These are phyloP conservation scores for Triops longicaudatus DNA, from an alignment of 1,140 invertebrate genomes.

Conservation along the genomic window DNA sequence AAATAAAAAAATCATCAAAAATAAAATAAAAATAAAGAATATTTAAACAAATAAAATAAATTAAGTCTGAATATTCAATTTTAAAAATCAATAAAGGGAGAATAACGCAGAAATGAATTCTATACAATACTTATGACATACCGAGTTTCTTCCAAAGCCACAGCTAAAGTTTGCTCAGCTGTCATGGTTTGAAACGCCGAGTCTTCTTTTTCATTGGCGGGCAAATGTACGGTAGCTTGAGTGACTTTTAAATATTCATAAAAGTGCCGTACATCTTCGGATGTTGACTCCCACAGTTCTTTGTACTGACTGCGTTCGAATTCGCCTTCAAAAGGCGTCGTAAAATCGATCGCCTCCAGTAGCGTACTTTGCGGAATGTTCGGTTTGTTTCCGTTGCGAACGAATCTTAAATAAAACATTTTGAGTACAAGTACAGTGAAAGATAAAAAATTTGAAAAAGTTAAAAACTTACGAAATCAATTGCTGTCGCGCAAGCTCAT, in stretches of 20 bases:
- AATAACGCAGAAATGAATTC: background rate
- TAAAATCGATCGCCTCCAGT: background rate
- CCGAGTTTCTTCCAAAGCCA: background rate
- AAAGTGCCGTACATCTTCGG: background rate
- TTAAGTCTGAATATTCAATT: too few relatives aligned
- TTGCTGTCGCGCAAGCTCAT: background rate
- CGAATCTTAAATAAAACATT: background rate
- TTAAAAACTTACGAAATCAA: background rate
- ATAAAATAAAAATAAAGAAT: background rate
- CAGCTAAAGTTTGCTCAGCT: constrained; percentile 10
- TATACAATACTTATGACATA: background rate
- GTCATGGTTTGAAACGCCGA: background rate
- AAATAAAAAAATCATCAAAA: background rate
- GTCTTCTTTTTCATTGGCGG: background rate
- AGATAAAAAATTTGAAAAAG: background rate
- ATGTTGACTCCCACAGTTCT: background rate
- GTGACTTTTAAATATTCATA: background rate
- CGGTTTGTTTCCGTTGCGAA: background rate
- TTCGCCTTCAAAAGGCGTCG: background rate
- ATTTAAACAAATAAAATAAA: too few relatives aligned
- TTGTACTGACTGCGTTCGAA: background rate
- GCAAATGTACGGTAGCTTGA: background rate
- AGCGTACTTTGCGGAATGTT: background rate
- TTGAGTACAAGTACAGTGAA: too few relatives aligned
- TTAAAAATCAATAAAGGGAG: too few relatives aligned